A percentile compares a stretch with the other conserved stretches of the same genome.
Conservation (phyloP, 2,113 vertebrate species). For the Odobenus rosmarus region DNA sequence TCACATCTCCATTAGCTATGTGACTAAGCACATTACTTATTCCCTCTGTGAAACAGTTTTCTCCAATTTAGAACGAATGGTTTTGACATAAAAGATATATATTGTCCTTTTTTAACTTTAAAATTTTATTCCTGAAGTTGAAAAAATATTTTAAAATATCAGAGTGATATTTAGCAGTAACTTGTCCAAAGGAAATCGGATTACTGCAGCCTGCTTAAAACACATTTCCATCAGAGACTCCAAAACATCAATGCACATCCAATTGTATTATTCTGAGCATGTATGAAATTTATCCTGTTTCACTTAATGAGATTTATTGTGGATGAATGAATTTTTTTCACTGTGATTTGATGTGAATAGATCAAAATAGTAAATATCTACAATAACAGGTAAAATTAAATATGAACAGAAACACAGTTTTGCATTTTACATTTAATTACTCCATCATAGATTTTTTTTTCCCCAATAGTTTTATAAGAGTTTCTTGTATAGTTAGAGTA, state of each 20-base stretch:
- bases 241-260: constrained; percentile 24
- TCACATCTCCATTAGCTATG: constrained; percentile 12
- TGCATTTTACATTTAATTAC: background rate
- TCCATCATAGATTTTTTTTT: background rate
- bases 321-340: constrained; percentile 45
- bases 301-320: constrained; percentile 59
- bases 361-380: constrained; percentile 59
- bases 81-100: constrained; percentile 63
- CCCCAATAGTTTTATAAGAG: background rate
- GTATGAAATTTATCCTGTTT: constrained; percentile 56
- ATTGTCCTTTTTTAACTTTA: constrained; percentile 32
- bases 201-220: constrained; percentile 63
- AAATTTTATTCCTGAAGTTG: constrained; percentile 40
- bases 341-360: constrained; percentile 20
- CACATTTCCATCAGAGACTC: constrained; percentile 59
- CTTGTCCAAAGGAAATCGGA: constrained; percentile 68
- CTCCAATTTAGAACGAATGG: constrained; percentile 34
- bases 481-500: background rate
- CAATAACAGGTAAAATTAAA: background rate
- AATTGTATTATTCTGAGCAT: constrained; percentile 42
- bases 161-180: constrained; percentile 68
- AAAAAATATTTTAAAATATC: constrained; percentile 52
- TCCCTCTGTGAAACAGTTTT: background rate
- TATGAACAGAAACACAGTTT: background rate
- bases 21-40: constrained; percentile 29